phyloP scores from a whole-genome alignment of 2,797 vertebrate species.

The Antennarius maculatus region DNA sequence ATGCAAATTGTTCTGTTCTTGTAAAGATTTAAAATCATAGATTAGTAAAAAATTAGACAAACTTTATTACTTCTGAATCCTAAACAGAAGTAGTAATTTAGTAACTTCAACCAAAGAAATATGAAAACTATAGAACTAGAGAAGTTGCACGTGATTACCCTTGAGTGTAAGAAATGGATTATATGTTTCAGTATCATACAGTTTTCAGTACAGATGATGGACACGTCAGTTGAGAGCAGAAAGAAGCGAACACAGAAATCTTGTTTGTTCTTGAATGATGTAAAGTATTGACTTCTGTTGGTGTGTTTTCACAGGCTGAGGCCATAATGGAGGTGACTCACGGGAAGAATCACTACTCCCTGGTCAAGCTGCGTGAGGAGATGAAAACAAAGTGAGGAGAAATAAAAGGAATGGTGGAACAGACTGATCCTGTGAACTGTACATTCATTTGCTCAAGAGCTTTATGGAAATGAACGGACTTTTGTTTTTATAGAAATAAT shows the following conservation, averaged over 20 bases:
- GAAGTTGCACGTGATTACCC: no score
- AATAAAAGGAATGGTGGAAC: neutral
- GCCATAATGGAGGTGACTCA: slow-evolving; percentile 95
- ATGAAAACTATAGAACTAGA: no score
- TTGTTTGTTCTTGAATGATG: neutral
- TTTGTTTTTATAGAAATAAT: slow-evolving; percentile 8
- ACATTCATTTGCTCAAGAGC: slow-evolving; percentile 16
- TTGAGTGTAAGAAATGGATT: no score
- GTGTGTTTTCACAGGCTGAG: slow-evolving; percentile 81
- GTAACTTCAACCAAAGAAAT: no score
- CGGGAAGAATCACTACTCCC: slow-evolving; percentile 91
- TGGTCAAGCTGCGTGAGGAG: slow-evolving; percentile 88
- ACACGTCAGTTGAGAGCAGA: no score
- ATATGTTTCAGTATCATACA: neutral
- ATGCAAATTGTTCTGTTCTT: no score
- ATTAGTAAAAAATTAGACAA: no score
- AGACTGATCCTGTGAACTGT: slow-evolving; percentile 18
- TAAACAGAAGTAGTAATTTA: no score
- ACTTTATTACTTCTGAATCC: no score
- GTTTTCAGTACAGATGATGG: no score
- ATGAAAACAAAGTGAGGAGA: slow-evolving; percentile 80
- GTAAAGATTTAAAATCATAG: no score
- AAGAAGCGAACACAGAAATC: neutral
- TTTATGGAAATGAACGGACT: slow-evolving; percentile 30
- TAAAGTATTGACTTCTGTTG: slow-evolving; percentile 15